Percentiles rank a stretch among this genome's conserved stretches.
These are phyloP conservation scores for Erebia aethiops DNA, from an alignment of 2,888 invertebrate genomes.

Conservation along the genomic window DNA sequence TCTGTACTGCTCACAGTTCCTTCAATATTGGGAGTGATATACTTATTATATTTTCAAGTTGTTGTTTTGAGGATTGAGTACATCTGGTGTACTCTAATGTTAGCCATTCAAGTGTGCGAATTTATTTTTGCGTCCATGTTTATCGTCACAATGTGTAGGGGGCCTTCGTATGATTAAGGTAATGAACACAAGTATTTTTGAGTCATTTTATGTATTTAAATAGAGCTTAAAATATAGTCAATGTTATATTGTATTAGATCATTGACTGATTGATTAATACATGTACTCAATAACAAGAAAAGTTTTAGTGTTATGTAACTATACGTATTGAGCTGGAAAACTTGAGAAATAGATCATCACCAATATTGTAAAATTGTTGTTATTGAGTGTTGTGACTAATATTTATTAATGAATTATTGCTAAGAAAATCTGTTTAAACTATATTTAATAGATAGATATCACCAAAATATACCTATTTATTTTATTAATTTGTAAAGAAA, in stretches of 20 bases:
- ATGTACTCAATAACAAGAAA: too few species aligned
- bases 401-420: too few species aligned
- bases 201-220: conserved; percentile 4
- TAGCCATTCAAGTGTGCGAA: conserved; percentile 90
- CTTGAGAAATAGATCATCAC: too few species aligned
- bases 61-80: conserved; percentile 94
- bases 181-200: background rate
- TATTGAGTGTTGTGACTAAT: too few species aligned
- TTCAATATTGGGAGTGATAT: conserved; percentile 91
- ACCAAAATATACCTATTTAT: too few species aligned
- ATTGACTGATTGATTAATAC: background rate
- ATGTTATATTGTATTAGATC: background rate
- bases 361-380: too few species aligned
- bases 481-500: too few species aligned
- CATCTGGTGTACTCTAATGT: conserved; percentile 93
- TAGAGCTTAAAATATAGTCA: background rate
- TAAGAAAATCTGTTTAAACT: too few species aligned
- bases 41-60: conserved; percentile 93
- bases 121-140: conserved; percentile 92
- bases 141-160: conserved; percentile 84
- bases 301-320: too few species aligned
- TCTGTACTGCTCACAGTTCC: conserved; percentile 93
- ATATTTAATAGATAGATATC: too few species aligned
- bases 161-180: conserved; percentile 82
- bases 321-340: too few species aligned